These are phyloP conservation scores for Rhinogobio ventralis DNA, from an alignment of 2,797 vertebrate genomes.

Conservation along the genomic window DNA sequence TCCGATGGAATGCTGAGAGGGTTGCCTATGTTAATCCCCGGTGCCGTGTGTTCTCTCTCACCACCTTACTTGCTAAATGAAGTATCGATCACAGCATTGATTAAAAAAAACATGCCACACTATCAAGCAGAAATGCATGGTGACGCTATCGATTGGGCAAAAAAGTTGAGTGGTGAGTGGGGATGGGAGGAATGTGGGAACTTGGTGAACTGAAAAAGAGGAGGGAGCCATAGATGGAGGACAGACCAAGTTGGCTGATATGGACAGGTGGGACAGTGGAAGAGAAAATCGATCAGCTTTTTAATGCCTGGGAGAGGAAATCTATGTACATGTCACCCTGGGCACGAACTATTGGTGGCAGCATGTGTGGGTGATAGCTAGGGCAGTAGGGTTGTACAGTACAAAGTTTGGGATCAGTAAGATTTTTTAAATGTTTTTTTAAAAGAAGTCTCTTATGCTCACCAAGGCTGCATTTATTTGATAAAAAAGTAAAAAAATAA, in stretches of 20 bases:
- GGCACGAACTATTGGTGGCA: conserved; percentile 25
- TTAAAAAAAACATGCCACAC: conserved; percentile 65
- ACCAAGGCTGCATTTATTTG: too few species aligned
- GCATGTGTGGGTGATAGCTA: not conserved
- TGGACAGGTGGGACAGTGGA: conserved; percentile 21
- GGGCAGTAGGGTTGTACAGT: not conserved
- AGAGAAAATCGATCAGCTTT: conserved; percentile 46
- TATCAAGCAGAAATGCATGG: conserved; percentile 65
- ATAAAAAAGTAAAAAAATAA: too few species aligned
- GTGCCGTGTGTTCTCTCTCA: conserved; percentile 43
- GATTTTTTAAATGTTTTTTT: too few species aligned
- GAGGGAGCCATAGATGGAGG: conserved; percentile 7
- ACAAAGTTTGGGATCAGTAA: too few species aligned
- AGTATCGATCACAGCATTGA: conserved; percentile 76
- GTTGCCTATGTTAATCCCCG: conserved; percentile 61
- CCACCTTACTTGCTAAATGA: conserved; percentile 74
- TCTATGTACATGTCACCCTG: conserved; percentile 39
- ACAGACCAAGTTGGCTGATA: not conserved
- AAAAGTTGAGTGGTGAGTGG: conserved; percentile 20
- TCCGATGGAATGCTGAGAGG: conserved; percentile 21
- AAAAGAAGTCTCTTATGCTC: too few species aligned
- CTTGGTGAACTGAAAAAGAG: not conserved
- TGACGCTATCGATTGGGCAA: conserved; percentile 62
- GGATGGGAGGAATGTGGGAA: not conserved
- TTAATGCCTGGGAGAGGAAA: conserved; percentile 44